Evolutionary conservation across 1,140 invertebrate species (phyloP).

Genomic region (Bacillus rossius): DNA sequence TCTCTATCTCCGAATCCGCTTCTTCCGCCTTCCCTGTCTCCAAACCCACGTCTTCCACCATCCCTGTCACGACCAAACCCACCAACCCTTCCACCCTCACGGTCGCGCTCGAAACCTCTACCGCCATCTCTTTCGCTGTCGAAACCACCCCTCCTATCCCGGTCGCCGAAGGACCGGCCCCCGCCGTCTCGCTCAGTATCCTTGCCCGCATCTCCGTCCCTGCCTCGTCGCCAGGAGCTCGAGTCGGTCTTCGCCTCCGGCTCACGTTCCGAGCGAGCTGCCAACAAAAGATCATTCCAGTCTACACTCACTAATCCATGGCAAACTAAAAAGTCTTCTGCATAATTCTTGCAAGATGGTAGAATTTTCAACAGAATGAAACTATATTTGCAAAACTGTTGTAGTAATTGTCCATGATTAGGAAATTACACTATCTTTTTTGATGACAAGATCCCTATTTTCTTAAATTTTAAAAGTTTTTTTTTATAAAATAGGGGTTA

Average conservation of each 20-base stretch:
- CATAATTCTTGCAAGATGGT: no score
- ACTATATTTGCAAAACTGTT: no score
- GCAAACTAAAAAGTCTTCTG: no score
- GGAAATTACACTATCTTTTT: no score
- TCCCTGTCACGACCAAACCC: conserved; percentile 17
- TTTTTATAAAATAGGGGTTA: no score
- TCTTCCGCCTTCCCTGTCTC: conserved; percentile 12
- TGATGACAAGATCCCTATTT: no score
- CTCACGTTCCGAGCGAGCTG: not conserved
- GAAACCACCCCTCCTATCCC: not conserved
- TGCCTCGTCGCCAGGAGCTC: not conserved
- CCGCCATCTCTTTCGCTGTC: not conserved
- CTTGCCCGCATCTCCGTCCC: not conserved
- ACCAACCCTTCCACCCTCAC: conserved; percentile 16
- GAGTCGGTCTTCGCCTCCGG: not conserved
- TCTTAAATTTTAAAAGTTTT: no score
- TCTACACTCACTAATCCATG: no score
- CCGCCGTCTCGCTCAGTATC: not conserved
- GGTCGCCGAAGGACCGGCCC: not conserved
- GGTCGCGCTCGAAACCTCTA: not conserved
- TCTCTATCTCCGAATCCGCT: conserved; percentile 2
- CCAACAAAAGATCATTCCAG: no score
- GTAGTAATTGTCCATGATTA: no score
- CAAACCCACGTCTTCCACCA: not conserved
- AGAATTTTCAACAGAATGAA: no score